Conservation (phyloP, 2,888 invertebrate genomes). For the Theretra japonica region DNA sequence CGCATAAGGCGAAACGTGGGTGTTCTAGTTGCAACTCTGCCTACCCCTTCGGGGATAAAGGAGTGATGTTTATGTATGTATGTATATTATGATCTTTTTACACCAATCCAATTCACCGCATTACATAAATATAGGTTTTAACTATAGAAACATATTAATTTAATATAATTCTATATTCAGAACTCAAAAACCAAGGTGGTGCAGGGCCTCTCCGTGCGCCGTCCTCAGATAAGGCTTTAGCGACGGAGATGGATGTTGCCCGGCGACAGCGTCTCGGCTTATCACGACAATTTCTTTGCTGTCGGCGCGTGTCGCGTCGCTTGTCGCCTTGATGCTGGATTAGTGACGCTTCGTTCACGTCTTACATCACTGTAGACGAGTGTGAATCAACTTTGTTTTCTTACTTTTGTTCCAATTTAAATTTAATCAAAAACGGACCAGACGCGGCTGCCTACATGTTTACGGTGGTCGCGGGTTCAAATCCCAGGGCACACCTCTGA, state of each 20-base stretch:
- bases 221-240: constrained; percentile 52
- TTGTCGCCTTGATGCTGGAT: constrained; percentile 15
- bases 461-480: too few species aligned
- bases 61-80: too few species aligned
- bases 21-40: too few species aligned
- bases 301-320: constrained; percentile 3
- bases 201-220: constrained; percentile 25
- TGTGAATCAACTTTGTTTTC: neutral
- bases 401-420: too few species aligned
- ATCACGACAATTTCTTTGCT: constrained; percentile 33
- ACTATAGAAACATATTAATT: neutral
- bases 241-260: constrained; percentile 64
- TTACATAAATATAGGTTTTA: too few species aligned
- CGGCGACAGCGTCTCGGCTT: constrained; percentile 46
- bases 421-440: too few species aligned
- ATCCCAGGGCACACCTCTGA: too few species aligned
- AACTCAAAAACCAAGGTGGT: constrained; percentile 41
- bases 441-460: too few species aligned
- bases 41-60: too few species aligned
- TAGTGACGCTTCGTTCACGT: constrained; percentile 3
- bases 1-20: too few species aligned
- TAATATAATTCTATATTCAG: constrained; percentile 32
- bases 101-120: neutral
- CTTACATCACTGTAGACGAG: neutral
- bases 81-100: too few species aligned